Conservation (phyloP, 2,888 invertebrate species). For the Isoperla grammatica region DNA sequence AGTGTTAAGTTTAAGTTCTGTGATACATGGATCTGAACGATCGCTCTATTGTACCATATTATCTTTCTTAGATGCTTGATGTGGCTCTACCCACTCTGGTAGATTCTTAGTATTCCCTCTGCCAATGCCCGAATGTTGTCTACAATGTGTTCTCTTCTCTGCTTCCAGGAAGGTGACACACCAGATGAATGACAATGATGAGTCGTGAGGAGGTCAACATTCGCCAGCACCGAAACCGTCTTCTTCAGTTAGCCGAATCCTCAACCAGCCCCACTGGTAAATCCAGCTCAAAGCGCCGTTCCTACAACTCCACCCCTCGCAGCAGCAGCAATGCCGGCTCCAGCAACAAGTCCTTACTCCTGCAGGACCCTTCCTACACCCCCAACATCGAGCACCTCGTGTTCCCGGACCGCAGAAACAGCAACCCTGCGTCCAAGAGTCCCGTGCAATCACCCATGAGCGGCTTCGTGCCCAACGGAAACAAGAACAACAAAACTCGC, state of each 20-base stretch:
- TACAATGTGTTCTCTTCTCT: no score
- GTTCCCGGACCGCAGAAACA: slow-evolving; percentile 49
- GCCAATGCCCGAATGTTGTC: no score
- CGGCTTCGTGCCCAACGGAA: slow-evolving; percentile 3
- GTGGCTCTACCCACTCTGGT: no score
- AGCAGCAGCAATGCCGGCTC: slow-evolving; percentile 31
- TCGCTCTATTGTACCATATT: no score
- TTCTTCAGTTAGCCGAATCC: slow-evolving; percentile 47
- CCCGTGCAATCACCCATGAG: slow-evolving; percentile 19
- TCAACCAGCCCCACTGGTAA: slow-evolving; percentile 40
- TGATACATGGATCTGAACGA: no score
- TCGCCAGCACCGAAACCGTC: slow-evolving; percentile 46
- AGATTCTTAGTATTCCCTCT: no score
- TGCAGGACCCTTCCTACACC: slow-evolving; percentile 49
- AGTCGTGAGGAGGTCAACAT: slow-evolving; percentile 48
- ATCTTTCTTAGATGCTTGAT: no score
- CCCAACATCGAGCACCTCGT: slow-evolving; percentile 55
- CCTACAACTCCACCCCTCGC: slow-evolving; percentile 41
- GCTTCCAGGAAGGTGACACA: slow-evolving; percentile 2
- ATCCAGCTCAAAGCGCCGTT: slow-evolving; percentile 42
- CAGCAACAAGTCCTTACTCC: slow-evolving; percentile 38
- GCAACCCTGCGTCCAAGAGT: slow-evolving; percentile 39
- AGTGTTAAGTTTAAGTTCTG: no score
- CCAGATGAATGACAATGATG: slow-evolving; percentile 39
- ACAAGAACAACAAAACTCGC: slow-evolving; percentile 34